phyloP scores from a whole-genome alignment of 1,140 invertebrate genomes.

The Procambarus clarkii region DNA sequence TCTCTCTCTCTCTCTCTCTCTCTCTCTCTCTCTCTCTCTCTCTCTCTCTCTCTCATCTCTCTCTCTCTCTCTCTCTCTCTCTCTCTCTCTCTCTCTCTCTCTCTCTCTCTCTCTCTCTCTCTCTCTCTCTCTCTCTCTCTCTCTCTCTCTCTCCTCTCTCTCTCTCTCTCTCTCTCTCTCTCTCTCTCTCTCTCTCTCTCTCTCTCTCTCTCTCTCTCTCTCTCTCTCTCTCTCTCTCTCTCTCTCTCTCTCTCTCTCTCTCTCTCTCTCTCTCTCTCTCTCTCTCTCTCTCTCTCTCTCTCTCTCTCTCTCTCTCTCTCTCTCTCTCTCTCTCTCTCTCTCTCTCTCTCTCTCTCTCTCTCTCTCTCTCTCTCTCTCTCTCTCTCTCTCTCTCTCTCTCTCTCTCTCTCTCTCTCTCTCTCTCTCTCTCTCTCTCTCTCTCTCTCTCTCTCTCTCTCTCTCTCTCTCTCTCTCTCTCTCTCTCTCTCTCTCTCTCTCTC shows the following conservation, averaged over 20 bases:
- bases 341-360: background rate
- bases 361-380: background rate
- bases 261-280: background rate
- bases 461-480: background rate
- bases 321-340: background rate
- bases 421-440: background rate
- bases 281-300: background rate
- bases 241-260: background rate
- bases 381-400: background rate
- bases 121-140: background rate
- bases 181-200: conserved; percentile 8
- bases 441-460: background rate
- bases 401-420: background rate
- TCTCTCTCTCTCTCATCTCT: too few relatives aligned
- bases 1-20: background rate
- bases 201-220: background rate
- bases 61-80: background rate
- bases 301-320: background rate
- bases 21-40: too few relatives aligned
- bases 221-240: background rate
- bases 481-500: too few relatives aligned
- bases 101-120: too few relatives aligned
- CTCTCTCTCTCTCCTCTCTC: background rate
- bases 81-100: background rate
- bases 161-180: background rate